These are phyloP conservation scores for Tupiocoris notatus DNA, from an alignment of 2,888 invertebrate genomes.

Conservation along the genomic window DNA sequence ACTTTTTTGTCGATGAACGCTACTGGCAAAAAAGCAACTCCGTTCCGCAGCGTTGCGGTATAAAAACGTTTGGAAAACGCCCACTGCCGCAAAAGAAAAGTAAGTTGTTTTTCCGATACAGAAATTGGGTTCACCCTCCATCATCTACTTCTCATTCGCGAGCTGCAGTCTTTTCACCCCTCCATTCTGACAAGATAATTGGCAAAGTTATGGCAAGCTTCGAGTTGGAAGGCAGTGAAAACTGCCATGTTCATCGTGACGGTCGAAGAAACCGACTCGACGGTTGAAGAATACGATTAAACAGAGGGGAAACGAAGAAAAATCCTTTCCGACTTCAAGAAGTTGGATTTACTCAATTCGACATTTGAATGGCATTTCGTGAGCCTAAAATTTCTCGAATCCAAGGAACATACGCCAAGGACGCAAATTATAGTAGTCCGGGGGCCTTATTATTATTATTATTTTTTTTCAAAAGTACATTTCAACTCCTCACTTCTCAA, in stretches of 20 bases:
- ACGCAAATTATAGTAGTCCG: too few relatives aligned
- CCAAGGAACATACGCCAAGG: too few relatives aligned
- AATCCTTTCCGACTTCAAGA: neutral
- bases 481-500: too few relatives aligned
- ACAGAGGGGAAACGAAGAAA: too few relatives aligned
- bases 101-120: slow-evolving; percentile 44
- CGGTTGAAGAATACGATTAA: slow-evolving; percentile 2
- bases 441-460: too few relatives aligned
- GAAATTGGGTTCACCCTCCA: slow-evolving; percentile 41
- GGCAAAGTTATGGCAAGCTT: slow-evolving; percentile 43
- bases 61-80: neutral
- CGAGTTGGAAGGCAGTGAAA: neutral
- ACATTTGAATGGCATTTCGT: neutral
- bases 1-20: neutral
- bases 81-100: neutral
- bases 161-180: neutral
- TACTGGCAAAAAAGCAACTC: neutral
- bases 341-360: neutral
- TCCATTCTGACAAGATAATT: slow-evolving; percentile 44
- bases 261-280: neutral
- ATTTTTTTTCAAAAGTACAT: too few relatives aligned
- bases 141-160: neutral
- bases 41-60: neutral
- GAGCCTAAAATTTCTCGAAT: too few relatives aligned
- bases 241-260: slow-evolving; percentile 22